These are phyloP conservation scores for Drosophila mauritiana DNA, from an alignment of 1,140 invertebrate species.

Conservation along the genomic window DNA sequence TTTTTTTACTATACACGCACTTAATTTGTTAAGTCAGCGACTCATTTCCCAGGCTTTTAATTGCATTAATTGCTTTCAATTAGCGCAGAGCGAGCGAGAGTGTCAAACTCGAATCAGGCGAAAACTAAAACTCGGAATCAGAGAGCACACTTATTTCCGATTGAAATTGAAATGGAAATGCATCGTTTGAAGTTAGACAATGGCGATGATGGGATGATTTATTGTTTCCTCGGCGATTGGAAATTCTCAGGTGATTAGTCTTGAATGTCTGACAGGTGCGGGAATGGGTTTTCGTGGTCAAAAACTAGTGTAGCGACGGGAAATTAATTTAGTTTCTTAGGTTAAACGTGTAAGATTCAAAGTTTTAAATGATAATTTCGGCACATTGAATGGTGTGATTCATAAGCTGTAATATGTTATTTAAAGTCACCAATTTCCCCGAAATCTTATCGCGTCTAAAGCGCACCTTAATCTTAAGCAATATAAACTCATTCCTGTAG, in stretches of 20 bases:
- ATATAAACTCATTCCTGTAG: constrained; percentile 10
- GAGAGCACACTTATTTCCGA: constrained; percentile 1
- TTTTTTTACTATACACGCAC: constrained; percentile 27
- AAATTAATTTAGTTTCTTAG: constrained; percentile 12
- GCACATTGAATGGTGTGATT: too few species aligned
- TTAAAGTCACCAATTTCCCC: background rate
- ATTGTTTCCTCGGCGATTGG: constrained; percentile 3
- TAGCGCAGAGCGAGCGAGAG: constrained; percentile 37
- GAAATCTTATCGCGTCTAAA: constrained; percentile 2
- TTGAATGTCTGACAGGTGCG: constrained; percentile 1
- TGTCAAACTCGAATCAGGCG: constrained; percentile 1
- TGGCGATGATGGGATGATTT: constrained; percentile 11
- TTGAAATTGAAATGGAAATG: constrained; percentile 8
- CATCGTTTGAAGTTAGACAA: constrained; percentile 1
- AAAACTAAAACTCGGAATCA: constrained; percentile 8
- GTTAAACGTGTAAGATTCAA: background rate
- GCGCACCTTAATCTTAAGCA: constrained; percentile 4
- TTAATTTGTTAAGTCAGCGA: constrained; percentile 25
- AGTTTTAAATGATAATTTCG: too few species aligned
- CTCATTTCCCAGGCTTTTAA: constrained; percentile 62
- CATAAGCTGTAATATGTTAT: too few species aligned
- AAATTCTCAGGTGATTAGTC: constrained; percentile 16
- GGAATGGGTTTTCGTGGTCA: constrained; percentile 7
- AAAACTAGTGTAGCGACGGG: background rate
- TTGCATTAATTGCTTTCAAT: constrained; percentile 80